Base-by-base conservation (phyloP, 2,113 vertebrate species). In the Gopherus flavomarginatus region DNA sequence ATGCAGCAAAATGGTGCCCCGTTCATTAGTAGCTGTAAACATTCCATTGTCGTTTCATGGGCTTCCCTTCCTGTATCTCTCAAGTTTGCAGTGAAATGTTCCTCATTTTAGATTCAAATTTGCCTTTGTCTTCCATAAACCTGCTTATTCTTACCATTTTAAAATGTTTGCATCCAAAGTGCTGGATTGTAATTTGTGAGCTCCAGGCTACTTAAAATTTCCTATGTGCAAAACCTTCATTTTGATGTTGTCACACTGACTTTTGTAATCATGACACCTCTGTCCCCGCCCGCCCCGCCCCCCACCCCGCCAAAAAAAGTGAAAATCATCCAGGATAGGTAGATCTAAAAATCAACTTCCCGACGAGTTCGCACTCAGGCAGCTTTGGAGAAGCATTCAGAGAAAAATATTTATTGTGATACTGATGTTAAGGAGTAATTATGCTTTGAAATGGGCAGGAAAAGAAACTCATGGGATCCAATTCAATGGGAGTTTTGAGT, bases 391-490 rank as follows among this genome's bases (percentile, higher is more conserved):
- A 65, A 94, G 35, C 69, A 85, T 52, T 85, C 16, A 72, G 77
- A 90, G 95, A 86, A 87, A 27, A 72, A 38, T n/a, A 38, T 38
- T 38, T 10, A 72, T 38, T 42, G 24, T 78, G 12, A 4, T 47
- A 16, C 22, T 77, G 11, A 26, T 77, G 11, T 77, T 44, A 44
- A 42, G 42, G 54, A 56, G 27, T 92, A 54, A n/a, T 88, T 54
- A 17, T 95, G 83, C 50, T 75, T 56, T 91, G 94, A 80, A 4
- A 83, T 88, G 52, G 87, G 31, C 54, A 50, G 83, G 26, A 79
- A 92, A 87, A 94, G 85, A 91, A 94, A 96, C 56, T 83, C 85
- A 44, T 7, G 75, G 93, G 89, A 95, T 96, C 96, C 95, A 96
- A 93, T 96, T 93, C 89, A 89, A 80, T 88, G 96, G 94, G 96